phyloP scores from a whole-genome alignment of 2,797 vertebrate species.

The Lutjanus campechanus region DNA sequence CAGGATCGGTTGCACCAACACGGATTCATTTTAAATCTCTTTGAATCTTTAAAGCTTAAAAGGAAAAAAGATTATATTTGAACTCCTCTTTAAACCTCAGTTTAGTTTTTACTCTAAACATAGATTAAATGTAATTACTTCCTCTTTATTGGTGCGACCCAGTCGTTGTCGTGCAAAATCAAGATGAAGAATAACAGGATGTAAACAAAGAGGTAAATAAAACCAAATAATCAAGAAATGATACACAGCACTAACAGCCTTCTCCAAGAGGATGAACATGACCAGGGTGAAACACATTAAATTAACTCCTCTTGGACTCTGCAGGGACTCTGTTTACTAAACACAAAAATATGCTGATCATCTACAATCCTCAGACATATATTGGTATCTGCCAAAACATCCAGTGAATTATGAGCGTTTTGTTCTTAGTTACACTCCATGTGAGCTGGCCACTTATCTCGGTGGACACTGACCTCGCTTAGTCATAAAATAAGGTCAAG shows the following conservation, averaged over 20 bases:
- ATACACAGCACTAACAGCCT: neutral
- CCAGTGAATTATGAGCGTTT: constrained; percentile 58
- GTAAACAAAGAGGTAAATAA: constrained; percentile 35
- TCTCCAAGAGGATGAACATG: constrained; percentile 27
- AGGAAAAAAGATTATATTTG: too few species aligned
- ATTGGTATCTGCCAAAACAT: constrained; percentile 66
- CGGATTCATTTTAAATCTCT: too few species aligned
- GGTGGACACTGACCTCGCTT: constrained; percentile 58
- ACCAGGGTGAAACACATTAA: constrained; percentile 51
- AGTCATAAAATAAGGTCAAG: constrained; percentile 59
- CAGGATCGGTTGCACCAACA: too few species aligned
- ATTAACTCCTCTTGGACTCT: constrained; percentile 36
- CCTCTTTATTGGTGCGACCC: too few species aligned
- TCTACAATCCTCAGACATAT: constrained; percentile 45
- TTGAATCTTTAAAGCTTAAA: too few species aligned
- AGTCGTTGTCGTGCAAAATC: constrained; percentile 11
- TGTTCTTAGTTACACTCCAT: constrained; percentile 18
- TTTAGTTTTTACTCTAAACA: too few species aligned
- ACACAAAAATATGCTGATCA: constrained; percentile 64
- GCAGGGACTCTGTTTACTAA: constrained; percentile 55
- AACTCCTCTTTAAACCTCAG: too few species aligned
- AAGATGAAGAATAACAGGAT: constrained; percentile 33
- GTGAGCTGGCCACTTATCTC: constrained; percentile 60
- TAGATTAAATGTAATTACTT: too few species aligned
- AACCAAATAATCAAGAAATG: constrained; percentile 24